Base-by-base conservation (phyloP, 2,797 vertebrate genomes). In the Peromyscus eremicus region DNA sequence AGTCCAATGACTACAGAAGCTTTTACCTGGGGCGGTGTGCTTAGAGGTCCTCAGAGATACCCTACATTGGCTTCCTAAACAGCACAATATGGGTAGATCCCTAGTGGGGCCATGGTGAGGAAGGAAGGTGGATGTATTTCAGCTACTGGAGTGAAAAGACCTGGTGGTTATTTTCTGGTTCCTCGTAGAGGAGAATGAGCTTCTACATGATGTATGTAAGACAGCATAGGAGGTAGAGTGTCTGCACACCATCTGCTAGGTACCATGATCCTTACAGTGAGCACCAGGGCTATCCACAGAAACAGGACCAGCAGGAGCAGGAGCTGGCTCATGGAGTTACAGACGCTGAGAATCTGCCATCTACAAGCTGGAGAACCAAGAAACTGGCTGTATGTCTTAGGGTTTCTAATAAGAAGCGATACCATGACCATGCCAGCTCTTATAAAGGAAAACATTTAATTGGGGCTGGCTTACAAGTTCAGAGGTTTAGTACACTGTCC, bases 11-110 rank as follows among this genome's bases (percentile, higher is more conserved):
- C 82, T 79, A 23, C 13, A 75, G 62, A 92, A 85, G n/a, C 29
- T 64, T 85, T 89, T 34, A 29, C 34, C 29, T 5, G 49, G 43
- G 46, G 7, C 14, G 68, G 29, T 86, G 6, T 40, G 29, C 55
- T 91, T 43, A 32, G 29, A 94, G 64, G 21, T 75, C 23, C 86
- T 79, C 83, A 91, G 76, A 77, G 52, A 77, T 73, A 9, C 34
- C 8, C 6, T 83, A 13, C 84, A 52, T 10, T 21, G 21, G 19
- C 6, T 6, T 25, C 77, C 46, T 60, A 13, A 40, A 12, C 40
- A 64, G 14, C 73, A 70, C 32, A 43, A 13, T 4, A 13, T 9
- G 10, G 13, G 49, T 62, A 32, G 17, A 29, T 73, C 40, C 17
- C 52, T n/a, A 21, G 16, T 76, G 23, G 64, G 55, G 55, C 11